phyloP scores from a whole-genome alignment of 2,113 vertebrate genomes.

The Athene noctua region DNA sequence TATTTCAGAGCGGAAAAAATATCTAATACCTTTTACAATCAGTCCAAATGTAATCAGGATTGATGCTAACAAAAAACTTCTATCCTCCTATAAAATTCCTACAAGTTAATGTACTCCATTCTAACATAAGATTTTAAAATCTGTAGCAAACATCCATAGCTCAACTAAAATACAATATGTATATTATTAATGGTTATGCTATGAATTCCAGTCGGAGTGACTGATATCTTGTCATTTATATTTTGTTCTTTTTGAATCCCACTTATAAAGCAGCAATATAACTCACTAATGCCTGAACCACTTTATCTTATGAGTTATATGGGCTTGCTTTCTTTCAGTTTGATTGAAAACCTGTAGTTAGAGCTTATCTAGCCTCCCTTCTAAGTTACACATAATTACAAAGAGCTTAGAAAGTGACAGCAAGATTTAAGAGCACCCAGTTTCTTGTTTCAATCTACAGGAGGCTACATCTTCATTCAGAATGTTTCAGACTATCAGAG shows the following conservation, averaged over 20 bases:
- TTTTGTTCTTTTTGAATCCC: background rate
- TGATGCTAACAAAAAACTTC: background rate
- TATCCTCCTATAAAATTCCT: background rate
- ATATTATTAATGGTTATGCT: background rate
- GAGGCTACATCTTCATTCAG: background rate
- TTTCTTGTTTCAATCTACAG: background rate
- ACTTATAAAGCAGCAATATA: background rate
- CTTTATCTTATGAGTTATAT: slow-evolving; percentile 1
- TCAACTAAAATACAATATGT: slow-evolving; percentile 5
- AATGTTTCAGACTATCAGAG: background rate
- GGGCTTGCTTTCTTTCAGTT: background rate
- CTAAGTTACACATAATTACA: slow-evolving; percentile 1
- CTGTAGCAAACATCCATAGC: background rate
- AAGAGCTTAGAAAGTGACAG: background rate
- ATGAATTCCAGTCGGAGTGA: background rate
- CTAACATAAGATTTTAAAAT: background rate
- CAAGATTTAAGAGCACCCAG: background rate
- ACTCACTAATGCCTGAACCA: background rate
- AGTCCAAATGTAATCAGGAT: background rate
- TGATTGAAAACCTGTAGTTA: slow-evolving; percentile 19
- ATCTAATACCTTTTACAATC: background rate
- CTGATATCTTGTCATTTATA: background rate
- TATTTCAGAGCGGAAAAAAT: background rate
- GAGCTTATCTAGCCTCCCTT: background rate
- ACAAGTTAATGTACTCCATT: background rate